Conservation (phyloP, 2,797 vertebrate species). For the Natrix natrix region DNA sequence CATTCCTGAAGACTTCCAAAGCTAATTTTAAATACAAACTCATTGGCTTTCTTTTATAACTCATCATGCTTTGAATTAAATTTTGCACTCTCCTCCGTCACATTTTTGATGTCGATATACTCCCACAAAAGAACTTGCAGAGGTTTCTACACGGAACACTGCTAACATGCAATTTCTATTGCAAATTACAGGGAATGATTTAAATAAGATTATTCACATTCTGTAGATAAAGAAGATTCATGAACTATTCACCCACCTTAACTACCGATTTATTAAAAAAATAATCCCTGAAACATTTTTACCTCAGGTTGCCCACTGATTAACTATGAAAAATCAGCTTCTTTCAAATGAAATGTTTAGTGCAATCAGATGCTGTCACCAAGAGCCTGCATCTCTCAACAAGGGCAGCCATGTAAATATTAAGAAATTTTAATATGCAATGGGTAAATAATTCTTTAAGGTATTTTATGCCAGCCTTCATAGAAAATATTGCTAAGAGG, state of each 20-base stretch:
- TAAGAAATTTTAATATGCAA: background rate
- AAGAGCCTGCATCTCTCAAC: background rate
- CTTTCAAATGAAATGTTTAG: background rate
- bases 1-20: background rate
- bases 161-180: background rate
- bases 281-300: background rate
- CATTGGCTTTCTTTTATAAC: background rate
- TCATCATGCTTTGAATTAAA: background rate
- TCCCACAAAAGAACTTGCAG: background rate
- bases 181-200: background rate
- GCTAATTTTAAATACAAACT: slow-evolving; percentile 9
- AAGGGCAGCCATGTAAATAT: background rate
- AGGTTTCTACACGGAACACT: background rate
- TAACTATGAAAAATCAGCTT: background rate
- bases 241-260: background rate
- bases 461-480: background rate
- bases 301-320: background rate
- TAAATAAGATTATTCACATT: background rate
- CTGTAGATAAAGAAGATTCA: background rate
- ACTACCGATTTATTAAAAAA: background rate
- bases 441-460: background rate
- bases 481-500: background rate
- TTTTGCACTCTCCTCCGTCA: background rate
- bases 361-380: background rate
- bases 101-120: background rate